phyloP scores from a whole-genome alignment of 2,797 vertebrate species.

The Sciaenops ocellatus region DNA sequence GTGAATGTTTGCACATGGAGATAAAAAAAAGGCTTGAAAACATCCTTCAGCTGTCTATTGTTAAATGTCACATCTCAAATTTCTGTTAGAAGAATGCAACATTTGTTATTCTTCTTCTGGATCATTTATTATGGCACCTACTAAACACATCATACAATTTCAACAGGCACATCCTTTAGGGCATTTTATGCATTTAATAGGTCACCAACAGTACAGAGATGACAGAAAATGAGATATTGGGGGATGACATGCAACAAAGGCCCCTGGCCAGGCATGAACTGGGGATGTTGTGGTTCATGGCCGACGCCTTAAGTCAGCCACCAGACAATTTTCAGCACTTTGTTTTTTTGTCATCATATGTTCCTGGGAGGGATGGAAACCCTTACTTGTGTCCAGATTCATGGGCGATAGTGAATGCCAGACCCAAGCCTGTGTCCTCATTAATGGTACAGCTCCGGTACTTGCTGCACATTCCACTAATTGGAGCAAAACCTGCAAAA shows the following conservation, averaged over 20 bases:
- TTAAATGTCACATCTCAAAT: not conserved
- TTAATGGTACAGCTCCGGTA: constrained; percentile 94
- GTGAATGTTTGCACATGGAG: not conserved
- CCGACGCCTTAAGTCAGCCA: not conserved
- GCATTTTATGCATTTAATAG: not conserved
- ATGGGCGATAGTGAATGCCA: constrained; percentile 94
- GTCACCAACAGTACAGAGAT: not conserved
- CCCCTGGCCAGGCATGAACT: not conserved
- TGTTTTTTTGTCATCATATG: not conserved
- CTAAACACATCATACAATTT: constrained; percentile 7
- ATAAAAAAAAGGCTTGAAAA: not conserved
- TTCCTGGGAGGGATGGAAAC: not conserved
- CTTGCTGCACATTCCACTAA: constrained; percentile 95
- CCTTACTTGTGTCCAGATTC: constrained; percentile 95
- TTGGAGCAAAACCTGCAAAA: constrained; percentile 90
- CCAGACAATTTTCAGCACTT: not conserved
- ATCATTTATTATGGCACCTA: not conserved
- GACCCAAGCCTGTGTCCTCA: constrained; percentile 91
- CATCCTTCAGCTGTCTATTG: not conserved
- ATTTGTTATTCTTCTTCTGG: not conserved
- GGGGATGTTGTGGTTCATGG: not conserved
- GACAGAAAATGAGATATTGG: not conserved
- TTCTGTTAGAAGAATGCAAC: not conserved
- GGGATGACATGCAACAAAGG: not conserved
- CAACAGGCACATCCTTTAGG: not conserved